phyloP scores from a whole-genome alignment of 2,113 vertebrate genomes.

The Tiliqua scincoides region DNA sequence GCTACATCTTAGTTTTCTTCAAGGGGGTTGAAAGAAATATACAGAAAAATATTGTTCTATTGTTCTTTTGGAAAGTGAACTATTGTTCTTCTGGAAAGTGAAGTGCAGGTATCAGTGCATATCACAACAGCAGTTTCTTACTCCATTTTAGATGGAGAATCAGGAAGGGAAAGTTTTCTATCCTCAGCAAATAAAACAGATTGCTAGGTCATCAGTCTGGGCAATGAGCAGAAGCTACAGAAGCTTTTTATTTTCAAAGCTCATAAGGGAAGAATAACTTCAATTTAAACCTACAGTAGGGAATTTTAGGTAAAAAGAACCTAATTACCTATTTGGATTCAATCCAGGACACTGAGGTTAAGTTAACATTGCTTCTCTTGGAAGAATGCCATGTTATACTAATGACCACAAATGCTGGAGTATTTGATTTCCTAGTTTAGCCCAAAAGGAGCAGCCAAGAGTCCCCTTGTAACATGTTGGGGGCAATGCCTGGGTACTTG shows the following conservation, averaged over 20 bases:
- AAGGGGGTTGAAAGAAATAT: neutral
- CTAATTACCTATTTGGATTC: constrained; percentile 57
- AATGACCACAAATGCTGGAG: constrained; percentile 51
- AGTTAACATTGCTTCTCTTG: constrained; percentile 47
- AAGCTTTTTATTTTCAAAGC: constrained; percentile 35
- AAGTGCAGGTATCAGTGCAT: neutral
- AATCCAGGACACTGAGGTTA: constrained; percentile 61
- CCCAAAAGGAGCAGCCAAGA: constrained; percentile 4
- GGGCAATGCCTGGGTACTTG: neutral
- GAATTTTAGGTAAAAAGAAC: constrained; percentile 62
- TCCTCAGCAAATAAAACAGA: constrained; percentile 5
- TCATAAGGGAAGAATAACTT: constrained; percentile 28
- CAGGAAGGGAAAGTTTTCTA: constrained; percentile 23
- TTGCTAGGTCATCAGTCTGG: constrained; percentile 30
- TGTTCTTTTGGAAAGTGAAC: too few species aligned
- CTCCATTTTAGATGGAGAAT: constrained; percentile 21
- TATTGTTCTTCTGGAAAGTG: too few species aligned
- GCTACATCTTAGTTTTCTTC: neutral
- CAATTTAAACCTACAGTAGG: constrained; percentile 50
- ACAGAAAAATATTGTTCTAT: too few species aligned
- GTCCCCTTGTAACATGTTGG: constrained; percentile 35
- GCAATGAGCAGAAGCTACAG: constrained; percentile 11
- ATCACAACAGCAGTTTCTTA: neutral
- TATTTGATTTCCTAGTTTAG: constrained; percentile 41
- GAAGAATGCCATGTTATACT: constrained; percentile 57